Percentiles rank a stretch among this genome's conserved stretches.
phyloP scores from a whole-genome alignment of 1,140 invertebrate species.

The Cyphomyrmex costatus region DNA sequence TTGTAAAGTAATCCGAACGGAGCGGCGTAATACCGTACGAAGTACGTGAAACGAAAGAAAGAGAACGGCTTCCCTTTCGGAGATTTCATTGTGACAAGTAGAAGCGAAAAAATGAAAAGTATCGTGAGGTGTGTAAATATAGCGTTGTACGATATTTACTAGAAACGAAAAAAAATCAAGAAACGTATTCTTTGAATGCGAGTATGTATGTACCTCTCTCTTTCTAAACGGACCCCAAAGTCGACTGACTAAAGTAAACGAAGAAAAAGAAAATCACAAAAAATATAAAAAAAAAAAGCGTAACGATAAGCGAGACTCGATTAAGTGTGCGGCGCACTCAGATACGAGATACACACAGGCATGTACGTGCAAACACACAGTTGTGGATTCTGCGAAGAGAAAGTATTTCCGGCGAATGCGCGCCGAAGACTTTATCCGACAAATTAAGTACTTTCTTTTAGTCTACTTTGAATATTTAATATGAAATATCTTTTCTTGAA shows the following conservation, averaged over 20 bases:
- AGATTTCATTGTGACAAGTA: slow-evolving; percentile 25
- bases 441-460: slow-evolving; percentile 29
- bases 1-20: slow-evolving; percentile 81
- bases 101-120: slow-evolving; percentile 54
- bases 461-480: slow-evolving; percentile 40
- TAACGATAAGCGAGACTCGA: slow-evolving; percentile 65
- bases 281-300: slow-evolving; percentile 53
- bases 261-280: slow-evolving; percentile 43
- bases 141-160: slow-evolving; percentile 58
- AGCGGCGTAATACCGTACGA: slow-evolving; percentile 22
- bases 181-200: slow-evolving; percentile 49
- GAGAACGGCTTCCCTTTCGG: slow-evolving; percentile 8
- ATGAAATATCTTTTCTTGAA: slow-evolving; percentile 28
- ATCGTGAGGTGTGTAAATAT: slow-evolving; percentile 73
- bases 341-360: slow-evolving; percentile 53
- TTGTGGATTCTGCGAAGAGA: slow-evolving; percentile 51
- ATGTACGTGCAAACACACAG: slow-evolving; percentile 46
- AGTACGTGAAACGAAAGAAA: not conserved
- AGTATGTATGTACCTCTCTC: slow-evolving; percentile 59
- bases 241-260: slow-evolving; percentile 54
- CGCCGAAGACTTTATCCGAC: slow-evolving; percentile 53
- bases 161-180: slow-evolving; percentile 25
- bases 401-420: slow-evolving; percentile 65
- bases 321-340: slow-evolving; percentile 58
- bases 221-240: slow-evolving; percentile 57